Evolutionary conservation across 1,140 invertebrate genomes (phyloP), one percentile per base, ranked within the genome.

Genomic region (Solenopsis invicta): DNA sequence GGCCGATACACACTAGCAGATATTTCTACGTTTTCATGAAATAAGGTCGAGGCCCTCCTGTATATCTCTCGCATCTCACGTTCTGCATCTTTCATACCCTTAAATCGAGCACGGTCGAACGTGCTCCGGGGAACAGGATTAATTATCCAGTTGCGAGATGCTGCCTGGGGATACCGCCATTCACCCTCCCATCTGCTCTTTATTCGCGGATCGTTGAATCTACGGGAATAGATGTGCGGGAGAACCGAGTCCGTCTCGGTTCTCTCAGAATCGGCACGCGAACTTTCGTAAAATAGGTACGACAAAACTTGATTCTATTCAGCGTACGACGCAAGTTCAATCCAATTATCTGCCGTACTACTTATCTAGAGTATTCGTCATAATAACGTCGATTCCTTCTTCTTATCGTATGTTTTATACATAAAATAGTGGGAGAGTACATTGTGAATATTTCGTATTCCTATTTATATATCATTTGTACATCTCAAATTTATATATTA

Each of bases 1-100:
- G 41, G 4, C 45, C 12, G 67, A 8, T 59, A 74, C n/a, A 50
- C 16, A 34, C 24, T 1, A 45, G 24, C 21, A 41, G 29, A 59
- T 84, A 48, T 84, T 61, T 34, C n/a, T 61, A 74, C 37, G 37
- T 74, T 84, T 75, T 75, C 41, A 62, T n/a, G n/a, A n/a, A 84
- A 75, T 84, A 84, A 84, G 54, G 24, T 72, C 52, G 52, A 12
- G n/a, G 13, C 6, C 24, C 66, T 16, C n/a, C 61, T 16, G 13
- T 34, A 72, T 81, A 29, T 66, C 8, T 6, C 59, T 34, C 61
- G 18, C 59, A 59, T 74, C 37, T 59, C 37, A 45, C 24, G 52
- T 74, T 72, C 34, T 82, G 67, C 67, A 82, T 48, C 52, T 82
- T 74, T 82, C 67, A 82, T 82, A 74, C 56, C 41, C 41, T 82